These are phyloP conservation scores for Acleris sparsana DNA, from an alignment of 2,888 invertebrate genomes.

Conservation along the genomic window DNA sequence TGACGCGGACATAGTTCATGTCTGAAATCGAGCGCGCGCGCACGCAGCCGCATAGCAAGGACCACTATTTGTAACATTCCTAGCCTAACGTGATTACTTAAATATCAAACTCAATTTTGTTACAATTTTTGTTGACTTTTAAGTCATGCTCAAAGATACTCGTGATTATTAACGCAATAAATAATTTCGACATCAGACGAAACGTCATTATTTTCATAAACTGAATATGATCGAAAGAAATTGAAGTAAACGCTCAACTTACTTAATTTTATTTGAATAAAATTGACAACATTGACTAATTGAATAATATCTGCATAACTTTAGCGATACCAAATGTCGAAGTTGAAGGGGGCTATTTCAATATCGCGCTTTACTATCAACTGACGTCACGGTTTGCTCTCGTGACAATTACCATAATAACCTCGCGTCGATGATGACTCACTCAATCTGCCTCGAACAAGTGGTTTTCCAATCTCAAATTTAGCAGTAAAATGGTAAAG, in stretches of 20 bases:
- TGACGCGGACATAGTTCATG: constrained; percentile 65
- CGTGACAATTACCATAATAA: background rate
- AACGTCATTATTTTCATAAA: too few relatives aligned
- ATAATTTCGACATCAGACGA: too few relatives aligned
- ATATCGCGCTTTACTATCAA: too few relatives aligned
- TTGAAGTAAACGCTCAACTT: too few relatives aligned
- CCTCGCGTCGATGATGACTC: too few relatives aligned
- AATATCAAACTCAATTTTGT: background rate
- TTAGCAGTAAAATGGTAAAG: background rate
- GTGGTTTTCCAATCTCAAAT: background rate
- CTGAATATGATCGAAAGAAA: too few relatives aligned
- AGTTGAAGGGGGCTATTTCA: too few relatives aligned
- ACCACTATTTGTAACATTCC: constrained; percentile 17
- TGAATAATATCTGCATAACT: constrained; percentile 7
- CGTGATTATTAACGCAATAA: too few relatives aligned
- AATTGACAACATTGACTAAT: background rate
- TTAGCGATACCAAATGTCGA: background rate
- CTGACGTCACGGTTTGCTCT: background rate
- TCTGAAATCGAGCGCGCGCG: constrained; percentile 50
- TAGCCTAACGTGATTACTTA: constrained; percentile 1
- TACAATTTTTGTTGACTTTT: background rate
- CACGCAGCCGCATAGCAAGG: constrained; percentile 34
- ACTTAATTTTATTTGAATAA: too few relatives aligned
- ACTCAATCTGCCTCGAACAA: too few relatives aligned
- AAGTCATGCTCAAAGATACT: background rate